phyloP scores from a whole-genome alignment of 2,888 invertebrate genomes.

The Sthenelais limicola region DNA sequence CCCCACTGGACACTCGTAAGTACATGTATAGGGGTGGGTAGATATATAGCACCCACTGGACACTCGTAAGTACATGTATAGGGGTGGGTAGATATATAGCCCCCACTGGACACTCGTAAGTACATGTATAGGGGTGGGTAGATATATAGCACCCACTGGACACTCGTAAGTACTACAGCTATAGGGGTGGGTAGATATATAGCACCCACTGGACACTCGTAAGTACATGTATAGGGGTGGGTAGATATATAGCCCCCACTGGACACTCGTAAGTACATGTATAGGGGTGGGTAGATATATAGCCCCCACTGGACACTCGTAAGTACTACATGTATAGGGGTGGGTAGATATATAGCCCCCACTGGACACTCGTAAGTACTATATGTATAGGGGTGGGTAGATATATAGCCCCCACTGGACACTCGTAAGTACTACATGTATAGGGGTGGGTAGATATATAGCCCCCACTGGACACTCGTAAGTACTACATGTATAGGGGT shows the following conservation, averaged over 20 bases:
- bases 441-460: background rate
- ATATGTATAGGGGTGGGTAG: too few species aligned
- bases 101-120: conserved; percentile 27
- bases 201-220: too few species aligned
- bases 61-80: too few species aligned
- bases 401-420: background rate
- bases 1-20: conserved; percentile 2
- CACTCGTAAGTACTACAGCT: background rate
- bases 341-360: too few species aligned
- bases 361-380: too few species aligned
- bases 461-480: background rate
- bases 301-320: background rate
- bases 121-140: too few species aligned
- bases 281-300: too few species aligned
- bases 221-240: too few species aligned
- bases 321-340: background rate
- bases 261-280: conserved; percentile 1
- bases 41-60: too few species aligned
- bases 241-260: background rate
- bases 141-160: background rate
- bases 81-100: too few species aligned
- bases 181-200: background rate
- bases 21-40: too few species aligned
- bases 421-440: background rate
- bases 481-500: background rate